Evolutionary conservation across 2,797 vertebrate genomes (phyloP).

Genomic region (Agapornis canus): DNA sequence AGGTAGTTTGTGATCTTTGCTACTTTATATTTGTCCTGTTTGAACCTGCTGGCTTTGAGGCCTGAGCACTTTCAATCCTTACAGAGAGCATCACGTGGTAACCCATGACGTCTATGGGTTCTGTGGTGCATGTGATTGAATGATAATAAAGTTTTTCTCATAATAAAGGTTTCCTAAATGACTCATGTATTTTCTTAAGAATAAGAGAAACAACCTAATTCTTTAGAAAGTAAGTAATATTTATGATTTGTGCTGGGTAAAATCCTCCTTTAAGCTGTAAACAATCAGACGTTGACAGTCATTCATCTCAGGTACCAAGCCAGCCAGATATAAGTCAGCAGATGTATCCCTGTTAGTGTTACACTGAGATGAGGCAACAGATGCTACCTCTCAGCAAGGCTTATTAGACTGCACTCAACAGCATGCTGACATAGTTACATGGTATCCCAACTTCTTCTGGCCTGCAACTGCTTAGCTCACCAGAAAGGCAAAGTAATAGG

Average conservation of each 20-base stretch:
- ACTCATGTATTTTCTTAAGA: not conserved
- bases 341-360: not conserved
- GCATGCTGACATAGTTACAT: not conserved
- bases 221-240: not conserved
- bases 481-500: not conserved
- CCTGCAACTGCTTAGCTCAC: not conserved
- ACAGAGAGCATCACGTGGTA: not conserved
- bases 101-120: not conserved
- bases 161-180: not conserved
- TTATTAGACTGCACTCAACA: not conserved
- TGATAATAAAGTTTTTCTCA: not conserved
- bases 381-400: constrained; percentile 35
- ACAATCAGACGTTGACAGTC: rapidly evolving
- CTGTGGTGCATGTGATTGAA: not conserved
- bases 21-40: not conserved
- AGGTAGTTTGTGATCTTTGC: not conserved
- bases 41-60: not conserved
- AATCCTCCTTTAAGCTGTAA: not conserved
- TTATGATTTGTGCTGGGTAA: not conserved
- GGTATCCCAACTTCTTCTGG: not conserved
- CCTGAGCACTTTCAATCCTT: not conserved
- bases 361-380: not conserved
- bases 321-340: constrained; percentile 12
- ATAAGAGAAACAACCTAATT: not conserved
- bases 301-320: not conserved